Evolutionary conservation across 2,888 invertebrate species (phyloP).

Genomic region (Nymphalis c-album): DNA sequence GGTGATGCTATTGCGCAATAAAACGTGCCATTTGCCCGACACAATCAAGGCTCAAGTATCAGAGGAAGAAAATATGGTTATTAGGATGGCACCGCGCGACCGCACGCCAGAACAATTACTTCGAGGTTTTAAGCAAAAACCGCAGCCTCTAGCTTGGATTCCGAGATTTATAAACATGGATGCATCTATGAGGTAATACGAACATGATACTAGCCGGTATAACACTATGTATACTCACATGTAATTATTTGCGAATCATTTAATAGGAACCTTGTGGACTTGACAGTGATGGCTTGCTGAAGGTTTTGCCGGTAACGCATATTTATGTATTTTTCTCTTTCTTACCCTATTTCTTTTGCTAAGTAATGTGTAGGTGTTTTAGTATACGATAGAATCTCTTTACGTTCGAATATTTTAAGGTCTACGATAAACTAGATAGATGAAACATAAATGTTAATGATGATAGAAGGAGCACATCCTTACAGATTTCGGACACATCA

Average conservation of each 20-base stretch:
- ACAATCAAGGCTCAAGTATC: constrained; percentile 64
- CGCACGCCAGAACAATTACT: constrained; percentile 74
- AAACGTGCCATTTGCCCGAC: constrained; percentile 49
- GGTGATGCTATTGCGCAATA: constrained; percentile 41
- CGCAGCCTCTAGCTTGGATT: constrained; percentile 50
- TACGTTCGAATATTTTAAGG: no score
- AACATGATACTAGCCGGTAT: constrained; percentile 29
- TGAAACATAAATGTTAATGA: no score
- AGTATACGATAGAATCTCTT: no score
- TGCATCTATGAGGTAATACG: constrained; percentile 28
- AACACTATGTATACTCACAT: constrained; percentile 22
- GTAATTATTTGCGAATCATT: constrained; percentile 33
- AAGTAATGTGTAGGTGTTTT: no score
- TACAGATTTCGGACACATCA: no score
- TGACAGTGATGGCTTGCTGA: constrained; percentile 13
- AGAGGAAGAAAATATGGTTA: constrained; percentile 64
- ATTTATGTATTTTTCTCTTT: not conserved
- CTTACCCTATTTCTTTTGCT: not conserved
- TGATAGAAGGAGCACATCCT: no score
- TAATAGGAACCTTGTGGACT: constrained; percentile 25
- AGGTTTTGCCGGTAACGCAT: constrained; percentile 6
- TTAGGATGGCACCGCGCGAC: constrained; percentile 69
- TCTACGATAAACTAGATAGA: no score
- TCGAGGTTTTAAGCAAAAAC: constrained; percentile 64
- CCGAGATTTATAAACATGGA: constrained; percentile 30